phyloP scores from a whole-genome alignment of 2,797 vertebrate species.

The Chiloscyllium punctatum region DNA sequence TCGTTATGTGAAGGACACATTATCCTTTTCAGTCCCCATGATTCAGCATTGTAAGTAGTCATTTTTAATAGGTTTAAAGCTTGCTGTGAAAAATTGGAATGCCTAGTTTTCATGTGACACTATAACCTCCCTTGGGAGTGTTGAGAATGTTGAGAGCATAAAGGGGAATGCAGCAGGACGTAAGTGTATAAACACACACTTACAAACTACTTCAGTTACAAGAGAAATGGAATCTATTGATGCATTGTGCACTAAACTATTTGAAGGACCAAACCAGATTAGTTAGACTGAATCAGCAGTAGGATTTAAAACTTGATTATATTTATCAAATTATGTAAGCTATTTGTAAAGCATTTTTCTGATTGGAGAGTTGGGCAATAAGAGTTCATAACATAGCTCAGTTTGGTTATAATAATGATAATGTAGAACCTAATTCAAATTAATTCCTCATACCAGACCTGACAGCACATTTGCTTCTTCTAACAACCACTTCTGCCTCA shows the following conservation, averaged over 20 bases:
- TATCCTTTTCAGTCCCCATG: constrained; percentile 71
- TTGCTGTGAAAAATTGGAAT: constrained; percentile 89
- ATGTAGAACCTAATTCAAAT: not conserved
- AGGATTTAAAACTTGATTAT: not conserved
- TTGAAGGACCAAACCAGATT: not conserved
- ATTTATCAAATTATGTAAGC: not conserved
- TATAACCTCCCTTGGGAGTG: constrained; percentile 83
- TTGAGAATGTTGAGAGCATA: constrained; percentile 73
- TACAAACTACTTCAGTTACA: constrained; percentile 23
- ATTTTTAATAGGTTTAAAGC: constrained; percentile 92
- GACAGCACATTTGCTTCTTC: not conserved
- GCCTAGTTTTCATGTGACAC: constrained; percentile 81
- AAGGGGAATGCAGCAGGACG: constrained; percentile 50
- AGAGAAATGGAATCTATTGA: not conserved
- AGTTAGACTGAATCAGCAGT: not conserved
- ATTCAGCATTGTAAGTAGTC: constrained; percentile 87
- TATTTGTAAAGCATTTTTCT: not conserved
- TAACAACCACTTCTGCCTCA: not conserved
- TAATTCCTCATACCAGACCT: not conserved
- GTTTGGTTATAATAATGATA: no score
- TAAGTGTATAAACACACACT: constrained; percentile 24
- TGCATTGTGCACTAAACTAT: not conserved
- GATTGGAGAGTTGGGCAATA: no score
- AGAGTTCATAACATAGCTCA: not conserved
- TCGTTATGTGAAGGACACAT: constrained; percentile 88